These are phyloP conservation scores for Parochlus steinenii DNA, from an alignment of 2,888 invertebrate genomes.

Conservation along the genomic window DNA sequence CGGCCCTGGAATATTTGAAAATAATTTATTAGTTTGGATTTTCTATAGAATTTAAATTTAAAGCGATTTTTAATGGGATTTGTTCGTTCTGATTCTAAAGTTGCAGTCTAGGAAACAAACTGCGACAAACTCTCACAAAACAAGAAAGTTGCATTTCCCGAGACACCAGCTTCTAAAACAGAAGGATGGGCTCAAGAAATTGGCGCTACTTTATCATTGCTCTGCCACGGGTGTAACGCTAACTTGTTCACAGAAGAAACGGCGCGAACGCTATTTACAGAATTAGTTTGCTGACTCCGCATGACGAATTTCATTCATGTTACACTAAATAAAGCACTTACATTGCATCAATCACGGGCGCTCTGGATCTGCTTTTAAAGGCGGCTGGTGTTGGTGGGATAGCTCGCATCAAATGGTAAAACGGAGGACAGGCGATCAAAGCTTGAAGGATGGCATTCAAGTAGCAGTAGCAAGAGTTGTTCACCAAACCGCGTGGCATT, in stretches of 20 bases:
- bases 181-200: no score
- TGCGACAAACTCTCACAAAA: constrained; percentile 14
- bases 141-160: no score
- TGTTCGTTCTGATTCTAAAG: constrained; percentile 13
- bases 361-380: constrained; percentile 40
- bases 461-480: constrained; percentile 91
- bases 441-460: constrained; percentile 92
- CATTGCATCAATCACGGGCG: constrained; percentile 87
- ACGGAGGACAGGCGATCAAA: constrained; percentile 83
- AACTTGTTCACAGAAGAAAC: no score
- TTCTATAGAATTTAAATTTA: constrained; percentile 9
- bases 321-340: constrained; percentile 35
- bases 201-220: no score
- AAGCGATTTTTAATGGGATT: not conserved
- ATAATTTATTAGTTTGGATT: constrained; percentile 13
- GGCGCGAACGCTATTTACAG: no score
- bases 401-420: constrained; percentile 76
- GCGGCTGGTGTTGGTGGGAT: constrained; percentile 45
- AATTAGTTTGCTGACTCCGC: not conserved
- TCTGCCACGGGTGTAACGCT: no score
- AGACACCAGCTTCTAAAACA: no score
- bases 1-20: constrained; percentile 37
- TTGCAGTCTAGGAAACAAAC: constrained; percentile 12
- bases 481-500: constrained; percentile 78
- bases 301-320: constrained; percentile 3